Percentiles rank a stretch among this genome's conserved stretches.
phyloP scores from a whole-genome alignment of 1,140 invertebrate genomes.

The Drosophila tropicalis region DNA sequence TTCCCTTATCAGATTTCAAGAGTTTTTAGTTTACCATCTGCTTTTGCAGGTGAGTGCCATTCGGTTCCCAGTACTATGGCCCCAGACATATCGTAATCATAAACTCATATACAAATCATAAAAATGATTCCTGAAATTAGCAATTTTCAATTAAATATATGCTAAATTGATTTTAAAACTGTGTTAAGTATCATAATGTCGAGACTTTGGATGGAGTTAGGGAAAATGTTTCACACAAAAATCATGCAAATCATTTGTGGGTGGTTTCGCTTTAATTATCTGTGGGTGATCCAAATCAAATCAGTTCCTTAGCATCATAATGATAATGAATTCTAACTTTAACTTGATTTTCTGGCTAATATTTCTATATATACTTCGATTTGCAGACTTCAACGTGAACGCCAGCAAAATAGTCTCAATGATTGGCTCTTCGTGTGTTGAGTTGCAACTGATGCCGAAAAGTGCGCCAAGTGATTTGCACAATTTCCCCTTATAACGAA shows the following conservation, averaged over 20 bases:
- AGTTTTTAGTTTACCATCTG: background rate
- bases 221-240: background rate
- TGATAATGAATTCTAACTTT: conserved; percentile 10
- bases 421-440: conserved; percentile 42
- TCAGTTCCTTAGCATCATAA: background rate
- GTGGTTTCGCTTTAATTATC: background rate
- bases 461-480: conserved; percentile 54
- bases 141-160: background rate
- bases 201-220: background rate
- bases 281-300: conserved; percentile 1
- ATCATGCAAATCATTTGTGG: conserved; percentile 1
- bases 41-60: background rate
- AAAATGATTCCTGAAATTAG: background rate
- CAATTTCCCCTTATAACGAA: conserved; percentile 74
- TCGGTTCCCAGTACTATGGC: background rate
- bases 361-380: conserved; percentile 19
- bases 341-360: conserved; percentile 40
- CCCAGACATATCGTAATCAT: conserved; percentile 6
- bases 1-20: background rate
- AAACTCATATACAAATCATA: background rate
- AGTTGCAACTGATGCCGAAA: conserved; percentile 44
- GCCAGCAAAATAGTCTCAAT: conserved; percentile 56
- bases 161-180: conserved; percentile 2
- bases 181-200: conserved; percentile 1
- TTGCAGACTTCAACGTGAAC: conserved; percentile 50